These are phyloP conservation scores for Acronicta aceris DNA, from an alignment of 2,888 invertebrate species.

Conservation along the genomic window DNA sequence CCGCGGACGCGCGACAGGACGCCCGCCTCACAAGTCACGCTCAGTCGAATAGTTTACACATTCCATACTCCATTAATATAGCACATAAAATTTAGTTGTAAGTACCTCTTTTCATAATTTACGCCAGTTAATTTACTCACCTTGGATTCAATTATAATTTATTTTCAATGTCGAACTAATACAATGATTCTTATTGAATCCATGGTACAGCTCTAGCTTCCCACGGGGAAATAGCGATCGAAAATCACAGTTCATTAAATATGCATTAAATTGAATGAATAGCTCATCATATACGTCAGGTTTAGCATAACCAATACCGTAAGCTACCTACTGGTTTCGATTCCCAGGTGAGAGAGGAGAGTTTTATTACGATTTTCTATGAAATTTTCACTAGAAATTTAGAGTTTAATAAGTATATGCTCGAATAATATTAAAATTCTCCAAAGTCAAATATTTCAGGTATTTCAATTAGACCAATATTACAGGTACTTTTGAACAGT, in stretches of 20 bases:
- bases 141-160: conserved; percentile 51
- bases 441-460: no score
- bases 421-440: no score
- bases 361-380: no score
- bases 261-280: no score
- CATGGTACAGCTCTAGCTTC: not conserved
- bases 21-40: conserved; percentile 54
- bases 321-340: no score
- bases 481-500: no score
- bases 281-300: not conserved
- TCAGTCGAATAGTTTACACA: conserved; percentile 56
- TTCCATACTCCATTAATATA: conserved; percentile 59
- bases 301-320: no score
- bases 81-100: conserved; percentile 56
- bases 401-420: no score
- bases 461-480: no score
- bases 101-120: conserved; percentile 45
- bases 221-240: conserved; percentile 4
- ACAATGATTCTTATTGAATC: conserved; percentile 5
- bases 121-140: conserved; percentile 45
- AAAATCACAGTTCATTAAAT: not conserved
- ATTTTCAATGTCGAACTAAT: conserved; percentile 26
- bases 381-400: no score
- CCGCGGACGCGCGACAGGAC: conserved; percentile 66
- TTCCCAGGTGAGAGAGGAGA: no score